phyloP scores from a whole-genome alignment of 2,888 invertebrate genomes.

The Troilus luridus region DNA sequence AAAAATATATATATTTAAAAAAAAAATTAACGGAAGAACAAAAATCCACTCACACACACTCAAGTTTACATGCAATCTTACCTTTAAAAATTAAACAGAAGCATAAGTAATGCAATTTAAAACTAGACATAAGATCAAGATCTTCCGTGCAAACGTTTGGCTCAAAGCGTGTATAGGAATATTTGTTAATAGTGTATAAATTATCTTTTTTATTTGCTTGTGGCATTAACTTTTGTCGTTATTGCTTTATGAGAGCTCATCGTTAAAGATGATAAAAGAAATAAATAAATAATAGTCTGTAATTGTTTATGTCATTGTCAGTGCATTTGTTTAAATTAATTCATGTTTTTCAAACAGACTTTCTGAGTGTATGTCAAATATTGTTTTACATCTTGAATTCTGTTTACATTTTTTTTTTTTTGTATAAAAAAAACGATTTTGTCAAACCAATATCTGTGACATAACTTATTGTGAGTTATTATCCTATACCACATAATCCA shows the following conservation, averaged over 20 bases:
- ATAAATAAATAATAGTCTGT: conserved; percentile 44
- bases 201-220: conserved; percentile 59
- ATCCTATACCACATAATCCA: conserved; percentile 52
- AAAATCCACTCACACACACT: conserved; percentile 52
- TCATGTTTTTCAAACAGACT: conserved; percentile 22
- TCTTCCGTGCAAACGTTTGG: conserved; percentile 63
- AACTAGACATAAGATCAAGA: conserved; percentile 63
- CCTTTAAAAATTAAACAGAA: conserved; percentile 59
- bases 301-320: conserved; percentile 53
- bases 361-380: conserved; percentile 33
- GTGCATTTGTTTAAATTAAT: conserved; percentile 35
- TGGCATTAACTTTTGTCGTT: conserved; percentile 56
- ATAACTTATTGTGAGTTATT: conserved; percentile 55
- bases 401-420: neutral
- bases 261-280: conserved; percentile 51
- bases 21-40: conserved; percentile 60
- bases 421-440: conserved; percentile 50
- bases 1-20: conserved; percentile 49
- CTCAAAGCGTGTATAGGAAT: conserved; percentile 63
- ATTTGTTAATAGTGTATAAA: conserved; percentile 61
- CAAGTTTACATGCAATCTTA: conserved; percentile 61
- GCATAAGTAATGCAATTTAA: conserved; percentile 58
- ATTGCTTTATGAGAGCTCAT: conserved; percentile 58
- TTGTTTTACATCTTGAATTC: conserved; percentile 47
- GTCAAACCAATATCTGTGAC: conserved; percentile 49